These are phyloP conservation scores for Luscinia luscinia DNA, from an alignment of 2,797 vertebrate species.

Conservation along the genomic window DNA sequence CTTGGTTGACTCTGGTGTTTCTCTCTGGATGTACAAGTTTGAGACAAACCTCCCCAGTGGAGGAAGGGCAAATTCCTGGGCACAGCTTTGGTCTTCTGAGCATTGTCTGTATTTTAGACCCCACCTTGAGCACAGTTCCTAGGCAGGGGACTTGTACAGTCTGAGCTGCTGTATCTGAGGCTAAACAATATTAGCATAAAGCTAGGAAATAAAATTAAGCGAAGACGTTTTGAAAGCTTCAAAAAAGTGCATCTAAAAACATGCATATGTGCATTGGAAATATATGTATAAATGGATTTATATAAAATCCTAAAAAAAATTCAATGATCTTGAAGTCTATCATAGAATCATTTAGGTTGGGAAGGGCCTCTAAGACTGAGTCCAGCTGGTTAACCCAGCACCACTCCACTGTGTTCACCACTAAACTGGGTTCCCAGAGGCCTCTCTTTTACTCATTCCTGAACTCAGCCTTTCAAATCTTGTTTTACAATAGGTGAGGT, in stretches of 20 bases:
- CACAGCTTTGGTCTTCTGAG: neutral
- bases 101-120: neutral
- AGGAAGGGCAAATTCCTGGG: neutral
- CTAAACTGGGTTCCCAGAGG: neutral
- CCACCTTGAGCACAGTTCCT: neutral
- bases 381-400: neutral
- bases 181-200: neutral
- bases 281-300: fast-evolving
- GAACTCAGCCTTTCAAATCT: neutral
- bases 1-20: neutral
- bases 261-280: neutral
- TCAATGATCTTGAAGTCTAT: neutral
- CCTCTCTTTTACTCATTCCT: neutral
- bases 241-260: neutral
- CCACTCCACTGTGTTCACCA: neutral
- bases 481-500: neutral
- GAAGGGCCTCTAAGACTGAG: neutral
- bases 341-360: neutral
- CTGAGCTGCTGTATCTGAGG: neutral
- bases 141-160: neutral
- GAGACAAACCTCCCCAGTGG: neutral
- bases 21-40: neutral
- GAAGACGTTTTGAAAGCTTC: neutral
- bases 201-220: neutral
- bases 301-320: neutral